These are phyloP conservation scores for Siniperca scherzeri DNA, from an alignment of 2,797 vertebrate genomes.

Conservation along the genomic window DNA sequence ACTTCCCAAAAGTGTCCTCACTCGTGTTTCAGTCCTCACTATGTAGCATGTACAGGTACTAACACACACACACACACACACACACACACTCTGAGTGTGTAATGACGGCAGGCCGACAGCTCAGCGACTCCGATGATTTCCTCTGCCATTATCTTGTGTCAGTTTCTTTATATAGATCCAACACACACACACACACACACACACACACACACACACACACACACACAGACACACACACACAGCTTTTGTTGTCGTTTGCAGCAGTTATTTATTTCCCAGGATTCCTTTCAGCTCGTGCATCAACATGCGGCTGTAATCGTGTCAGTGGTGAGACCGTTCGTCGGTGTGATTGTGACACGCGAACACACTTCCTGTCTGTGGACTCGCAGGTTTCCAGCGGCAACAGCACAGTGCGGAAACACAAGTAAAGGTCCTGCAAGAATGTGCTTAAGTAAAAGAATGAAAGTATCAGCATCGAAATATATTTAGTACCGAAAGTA, in stretches of 20 bases:
- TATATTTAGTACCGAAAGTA: no score
- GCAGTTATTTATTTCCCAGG: slow-evolving; percentile 9
- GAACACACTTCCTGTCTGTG: neutral
- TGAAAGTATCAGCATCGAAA: no score
- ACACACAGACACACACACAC: neutral
- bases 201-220: neutral
- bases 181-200: neutral
- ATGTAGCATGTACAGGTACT: no score
- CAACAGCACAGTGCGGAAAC: no score
- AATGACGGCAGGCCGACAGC: slow-evolving; percentile 23
- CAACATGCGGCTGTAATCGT: neutral
- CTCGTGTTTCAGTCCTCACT: no score
- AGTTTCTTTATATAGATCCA: neutral
- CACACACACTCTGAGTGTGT: slow-evolving; percentile 2
- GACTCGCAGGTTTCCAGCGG: no score
- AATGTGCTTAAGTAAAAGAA: no score
- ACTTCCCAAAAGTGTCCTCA: no score
- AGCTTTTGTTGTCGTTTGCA: neutral
- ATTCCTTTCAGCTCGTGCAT: slow-evolving; percentile 1
- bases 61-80: neutral
- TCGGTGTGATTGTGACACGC: neutral
- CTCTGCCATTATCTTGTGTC: slow-evolving; percentile 18
- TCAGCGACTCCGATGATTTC: slow-evolving; percentile 9
- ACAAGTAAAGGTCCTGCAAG: no score
- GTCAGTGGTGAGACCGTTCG: no score